Evolutionary conservation across 2,888 invertebrate genomes (phyloP).

Genomic region (Volucella inanis): DNA sequence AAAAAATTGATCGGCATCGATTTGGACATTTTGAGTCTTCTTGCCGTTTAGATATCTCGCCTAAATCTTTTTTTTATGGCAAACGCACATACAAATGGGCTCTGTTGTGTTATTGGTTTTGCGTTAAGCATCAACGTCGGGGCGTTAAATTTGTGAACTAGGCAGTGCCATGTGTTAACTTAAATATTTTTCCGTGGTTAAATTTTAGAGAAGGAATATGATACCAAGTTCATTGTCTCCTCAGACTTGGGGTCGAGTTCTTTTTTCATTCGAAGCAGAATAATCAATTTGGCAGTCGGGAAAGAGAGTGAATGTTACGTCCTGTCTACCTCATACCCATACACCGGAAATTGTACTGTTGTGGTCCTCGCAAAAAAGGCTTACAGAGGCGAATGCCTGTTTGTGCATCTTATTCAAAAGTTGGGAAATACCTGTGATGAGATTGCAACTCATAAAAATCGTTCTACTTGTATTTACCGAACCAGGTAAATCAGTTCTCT

Average conservation of each 20-base stretch:
- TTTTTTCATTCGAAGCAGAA: conserved; percentile 97
- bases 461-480: conserved; percentile 97
- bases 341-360: conserved; percentile 96
- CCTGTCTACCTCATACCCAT: no score
- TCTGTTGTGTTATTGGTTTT: conserved; percentile 56
- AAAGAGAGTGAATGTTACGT: no score
- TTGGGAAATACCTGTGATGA: conserved; percentile 99
- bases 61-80: no score
- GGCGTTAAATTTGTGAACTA: conserved; percentile 25
- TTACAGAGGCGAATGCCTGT: conserved; percentile 96
- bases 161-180: conserved; percentile 85
- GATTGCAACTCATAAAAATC: conserved; percentile 99
- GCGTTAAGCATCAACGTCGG: conserved; percentile 45
- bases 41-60: no score
- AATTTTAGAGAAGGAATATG: conserved; percentile 95
- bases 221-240: conserved; percentile 93
- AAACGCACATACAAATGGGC: no score
- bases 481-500: conserved; percentile 98
- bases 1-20: no score
- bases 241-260: conserved; percentile 91
- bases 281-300: conserved; percentile 99
- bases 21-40: no score
- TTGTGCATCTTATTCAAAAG: conserved; percentile 98
- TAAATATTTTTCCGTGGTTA: conserved; percentile 99
- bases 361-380: conserved; percentile 96